Evolutionary conservation across 2,113 vertebrate genomes (phyloP).

Genomic region (Rhynchomys soricoides): DNA sequence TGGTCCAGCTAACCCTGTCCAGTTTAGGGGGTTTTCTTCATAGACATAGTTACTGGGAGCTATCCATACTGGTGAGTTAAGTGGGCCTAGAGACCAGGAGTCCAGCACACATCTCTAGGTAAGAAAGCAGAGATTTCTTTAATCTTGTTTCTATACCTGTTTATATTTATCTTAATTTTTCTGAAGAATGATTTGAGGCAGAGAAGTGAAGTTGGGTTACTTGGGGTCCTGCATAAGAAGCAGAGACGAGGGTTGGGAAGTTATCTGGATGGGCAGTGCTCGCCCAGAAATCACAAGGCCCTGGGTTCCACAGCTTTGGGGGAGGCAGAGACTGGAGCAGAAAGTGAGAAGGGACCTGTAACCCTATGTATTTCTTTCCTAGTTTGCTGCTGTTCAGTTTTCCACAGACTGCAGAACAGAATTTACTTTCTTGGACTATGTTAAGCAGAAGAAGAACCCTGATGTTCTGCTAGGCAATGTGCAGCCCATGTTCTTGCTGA

Average conservation of each 20-base stretch:
- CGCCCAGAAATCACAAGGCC: background rate
- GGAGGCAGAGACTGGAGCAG: background rate
- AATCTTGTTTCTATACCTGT: background rate
- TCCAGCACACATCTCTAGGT: background rate
- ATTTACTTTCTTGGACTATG: slow-evolving; percentile 87
- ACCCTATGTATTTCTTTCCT: slow-evolving; percentile 23
- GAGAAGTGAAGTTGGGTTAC: background rate
- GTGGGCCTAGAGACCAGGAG: background rate
- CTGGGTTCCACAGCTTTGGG: background rate
- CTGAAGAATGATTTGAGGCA: background rate
- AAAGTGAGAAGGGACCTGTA: background rate
- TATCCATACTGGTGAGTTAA: background rate
- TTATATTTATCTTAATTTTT: slow-evolving; percentile 19
- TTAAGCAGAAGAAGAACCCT: slow-evolving; percentile 54
- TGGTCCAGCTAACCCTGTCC: background rate
- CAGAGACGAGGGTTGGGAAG: background rate
- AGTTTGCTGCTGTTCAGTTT: slow-evolving; percentile 93
- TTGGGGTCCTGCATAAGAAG: background rate
- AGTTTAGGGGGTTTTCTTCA: background rate
- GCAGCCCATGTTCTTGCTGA: slow-evolving; percentile 57
- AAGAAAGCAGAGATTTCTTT: background rate
- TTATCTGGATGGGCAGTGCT: background rate
- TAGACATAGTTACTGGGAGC: background rate
- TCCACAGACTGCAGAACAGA: background rate
- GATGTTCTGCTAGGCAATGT: slow-evolving; percentile 65